These are phyloP conservation scores for Indicator maculatus DNA, from an alignment of 2,113 vertebrate species.

Conservation along the genomic window DNA sequence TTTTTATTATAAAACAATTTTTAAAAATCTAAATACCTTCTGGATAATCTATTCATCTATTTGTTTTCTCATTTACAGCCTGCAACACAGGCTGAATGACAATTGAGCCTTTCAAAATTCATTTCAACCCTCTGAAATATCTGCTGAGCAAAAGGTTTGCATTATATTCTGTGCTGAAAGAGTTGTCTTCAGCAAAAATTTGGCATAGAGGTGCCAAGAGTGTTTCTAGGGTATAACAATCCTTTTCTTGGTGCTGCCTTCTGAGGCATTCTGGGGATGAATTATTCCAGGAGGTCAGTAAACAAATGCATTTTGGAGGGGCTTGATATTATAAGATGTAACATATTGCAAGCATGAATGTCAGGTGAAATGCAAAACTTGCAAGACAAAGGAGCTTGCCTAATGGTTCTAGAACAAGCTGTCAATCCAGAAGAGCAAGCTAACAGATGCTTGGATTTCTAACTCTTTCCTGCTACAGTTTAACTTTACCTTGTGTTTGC, in stretches of 20 bases:
- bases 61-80: not conserved
- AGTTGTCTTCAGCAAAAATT: not conserved
- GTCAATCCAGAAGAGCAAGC: not conserved
- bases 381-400: not conserved
- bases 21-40: not conserved
- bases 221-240: not conserved
- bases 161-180: not conserved
- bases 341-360: not conserved
- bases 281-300: not conserved
- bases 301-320: not conserved
- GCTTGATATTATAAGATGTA: not conserved
- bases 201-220: too few relatives aligned
- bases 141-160: not conserved
- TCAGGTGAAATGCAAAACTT: not conserved
- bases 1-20: not conserved
- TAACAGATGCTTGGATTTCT: not conserved
- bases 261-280: not conserved
- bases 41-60: not conserved
- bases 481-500: not conserved
- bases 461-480: not conserved
- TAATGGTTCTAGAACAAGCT: conserved; percentile 11
- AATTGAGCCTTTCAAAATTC: not conserved
- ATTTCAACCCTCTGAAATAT: not conserved
- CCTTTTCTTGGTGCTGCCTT: not conserved
- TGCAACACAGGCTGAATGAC: not conserved